phyloP scores from a whole-genome alignment of 2,797 vertebrate species.

The Acanthis flammea region DNA sequence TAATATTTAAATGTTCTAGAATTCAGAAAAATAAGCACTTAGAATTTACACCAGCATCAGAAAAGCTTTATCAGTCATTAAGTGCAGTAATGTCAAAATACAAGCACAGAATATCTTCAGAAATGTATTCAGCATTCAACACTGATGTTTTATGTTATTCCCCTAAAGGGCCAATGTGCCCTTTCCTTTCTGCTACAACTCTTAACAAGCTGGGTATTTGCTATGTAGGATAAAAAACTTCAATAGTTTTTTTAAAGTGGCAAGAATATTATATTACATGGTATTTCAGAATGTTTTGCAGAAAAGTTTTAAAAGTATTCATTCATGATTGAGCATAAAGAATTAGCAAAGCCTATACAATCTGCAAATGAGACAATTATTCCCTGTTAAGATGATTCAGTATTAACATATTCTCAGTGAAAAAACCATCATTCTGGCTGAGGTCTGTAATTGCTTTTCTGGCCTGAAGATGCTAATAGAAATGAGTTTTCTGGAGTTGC shows the following conservation, averaged over 20 bases:
- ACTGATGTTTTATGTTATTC: fast-evolving
- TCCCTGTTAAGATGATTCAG: not conserved
- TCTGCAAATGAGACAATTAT: not conserved
- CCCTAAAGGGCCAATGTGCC: not conserved
- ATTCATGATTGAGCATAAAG: not conserved
- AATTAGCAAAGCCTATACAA: not conserved
- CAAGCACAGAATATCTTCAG: not conserved
- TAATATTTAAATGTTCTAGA: not conserved
- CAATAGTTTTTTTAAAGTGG: not conserved
- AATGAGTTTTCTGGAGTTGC: not conserved
- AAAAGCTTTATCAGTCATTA: not conserved
- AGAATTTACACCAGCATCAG: not conserved
- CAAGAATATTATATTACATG: not conserved
- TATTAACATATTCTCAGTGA: not conserved
- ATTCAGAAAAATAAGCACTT: not conserved
- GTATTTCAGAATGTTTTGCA: not conserved
- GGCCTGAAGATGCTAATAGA: not conserved
- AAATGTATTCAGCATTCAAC: not conserved
- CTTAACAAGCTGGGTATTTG: not conserved
- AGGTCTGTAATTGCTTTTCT: not conserved
- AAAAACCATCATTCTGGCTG: not conserved
- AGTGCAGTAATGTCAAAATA: not conserved
- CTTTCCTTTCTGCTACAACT: not conserved
- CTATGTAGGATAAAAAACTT: not conserved
- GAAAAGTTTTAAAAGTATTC: not conserved